Conservation (phyloP, 2,797 vertebrate genomes). For the Lepus townsendii region DNA sequence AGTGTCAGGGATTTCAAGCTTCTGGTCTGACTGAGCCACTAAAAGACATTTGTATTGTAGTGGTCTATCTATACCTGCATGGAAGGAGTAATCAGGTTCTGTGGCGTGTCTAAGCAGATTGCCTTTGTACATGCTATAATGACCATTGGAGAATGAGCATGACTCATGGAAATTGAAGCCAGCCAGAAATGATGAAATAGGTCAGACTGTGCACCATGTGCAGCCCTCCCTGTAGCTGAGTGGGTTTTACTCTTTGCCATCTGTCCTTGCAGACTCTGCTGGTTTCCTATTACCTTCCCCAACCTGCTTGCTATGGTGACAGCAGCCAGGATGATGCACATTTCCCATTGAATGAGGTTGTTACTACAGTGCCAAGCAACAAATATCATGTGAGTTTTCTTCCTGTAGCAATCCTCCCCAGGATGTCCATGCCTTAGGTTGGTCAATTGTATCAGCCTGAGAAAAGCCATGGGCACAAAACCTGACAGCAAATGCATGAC, state of each 20-base stretch:
- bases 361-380: conserved; percentile 13
- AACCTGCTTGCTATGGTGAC: background rate
- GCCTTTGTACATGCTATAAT: background rate
- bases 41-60: background rate
- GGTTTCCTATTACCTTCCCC: background rate
- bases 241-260: background rate
- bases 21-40: background rate
- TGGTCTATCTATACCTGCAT: background rate
- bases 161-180: background rate
- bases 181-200: conserved; percentile 20
- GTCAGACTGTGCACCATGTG: background rate
- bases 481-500: background rate
- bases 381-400: background rate
- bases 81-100: background rate
- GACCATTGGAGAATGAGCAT: background rate
- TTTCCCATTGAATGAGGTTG: conserved; percentile 29
- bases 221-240: background rate
- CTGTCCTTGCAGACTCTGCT: background rate
- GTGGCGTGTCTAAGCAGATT: background rate
- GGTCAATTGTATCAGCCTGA: background rate
- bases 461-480: background rate
- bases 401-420: background rate
- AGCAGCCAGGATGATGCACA: background rate
- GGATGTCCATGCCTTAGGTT: background rate
- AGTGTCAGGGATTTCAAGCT: background rate